Base-by-base conservation (phyloP, 2,113 vertebrate species). In the Ictalurus punctatus region DNA sequence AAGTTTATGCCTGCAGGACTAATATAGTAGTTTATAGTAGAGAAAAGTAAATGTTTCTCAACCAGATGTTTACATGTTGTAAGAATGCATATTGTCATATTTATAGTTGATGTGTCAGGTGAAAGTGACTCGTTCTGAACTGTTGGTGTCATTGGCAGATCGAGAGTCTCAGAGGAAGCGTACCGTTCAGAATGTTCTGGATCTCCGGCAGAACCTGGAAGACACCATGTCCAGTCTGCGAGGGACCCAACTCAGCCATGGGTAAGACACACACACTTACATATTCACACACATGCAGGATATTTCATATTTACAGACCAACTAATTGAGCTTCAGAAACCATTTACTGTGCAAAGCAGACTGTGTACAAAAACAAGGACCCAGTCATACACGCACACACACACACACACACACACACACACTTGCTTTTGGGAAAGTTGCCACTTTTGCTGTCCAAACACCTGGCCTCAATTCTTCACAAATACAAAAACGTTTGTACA, bases 151-250 rank as follows among this genome's bases (percentile, higher is more conserved):
- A 59, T 85, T 85, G 44, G 30, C 94, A 98, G 98, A 99, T 90
- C 98, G 97, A 0, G 98, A 99, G 91, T 98, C 98, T 81, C 98
- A 99, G 94, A 97, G 98, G 92, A 99, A 99, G 92, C 96, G 98
- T 27, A 99, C 98, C 0, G 98, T 99, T 87, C 98, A 99, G 95
- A 99, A 99, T 88, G 98, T 99, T 56, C 96, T 99, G 91, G 98
- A 99, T 93, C 97, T 99, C 54, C 97, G 98, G 30, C 98, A 99
- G 95, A 99, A 99, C 93, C 94, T 99, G 94, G 98, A 99, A 92
- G 98, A 99, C 83, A 99, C 98, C 59, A 99, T 99, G 98, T 98
- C 97, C 83, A 99, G 98, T 91, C 95, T 99, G 58, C 95, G 97
- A 48, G 98, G 98, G 37, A 97, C 98, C 84, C 98, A 99, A 92